Conservation (phyloP, 2,797 vertebrate genomes). For the Eutrigla gurnardus region DNA sequence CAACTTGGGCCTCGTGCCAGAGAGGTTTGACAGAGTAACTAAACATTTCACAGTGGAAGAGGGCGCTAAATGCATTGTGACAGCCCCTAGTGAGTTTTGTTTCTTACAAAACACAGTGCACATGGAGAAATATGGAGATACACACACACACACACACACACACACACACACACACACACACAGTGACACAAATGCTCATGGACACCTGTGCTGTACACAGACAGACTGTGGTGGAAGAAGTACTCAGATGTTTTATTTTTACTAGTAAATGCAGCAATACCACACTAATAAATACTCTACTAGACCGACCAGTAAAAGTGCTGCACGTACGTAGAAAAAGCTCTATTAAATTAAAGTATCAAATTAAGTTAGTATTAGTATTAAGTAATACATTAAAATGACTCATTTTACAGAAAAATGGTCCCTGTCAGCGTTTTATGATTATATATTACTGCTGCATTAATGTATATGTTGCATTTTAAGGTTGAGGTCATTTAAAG, state of each 20-base stretch:
- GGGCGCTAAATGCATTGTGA: conserved; percentile 74
- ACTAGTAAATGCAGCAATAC: background rate
- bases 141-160: background rate
- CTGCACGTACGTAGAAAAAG: background rate
- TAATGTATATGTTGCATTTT: background rate
- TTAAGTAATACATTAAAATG: no score
- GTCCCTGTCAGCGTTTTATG: background rate
- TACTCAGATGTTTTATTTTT: background rate
- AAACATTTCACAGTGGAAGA: conserved; percentile 73
- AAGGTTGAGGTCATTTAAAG: background rate
- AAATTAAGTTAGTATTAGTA: no score
- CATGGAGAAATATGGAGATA: conserved; percentile 47
- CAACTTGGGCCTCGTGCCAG: conserved; percentile 61
- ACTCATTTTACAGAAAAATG: background rate
- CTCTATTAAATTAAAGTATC: background rate
- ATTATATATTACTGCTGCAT: background rate
- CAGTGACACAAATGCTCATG: conserved; percentile 25
- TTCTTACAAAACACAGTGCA: conserved; percentile 58
- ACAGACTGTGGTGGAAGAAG: background rate
- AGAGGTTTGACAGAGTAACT: conserved; percentile 73
- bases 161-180: conserved; percentile 5
- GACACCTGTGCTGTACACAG: conserved; percentile 35
- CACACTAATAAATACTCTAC: background rate
- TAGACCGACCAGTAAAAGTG: background rate
- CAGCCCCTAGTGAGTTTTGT: conserved; percentile 70